Evolutionary conservation across 2,797 vertebrate species (phyloP), one percentile per base, ranked within the genome.

Genomic region (Salmo trutta): DNA sequence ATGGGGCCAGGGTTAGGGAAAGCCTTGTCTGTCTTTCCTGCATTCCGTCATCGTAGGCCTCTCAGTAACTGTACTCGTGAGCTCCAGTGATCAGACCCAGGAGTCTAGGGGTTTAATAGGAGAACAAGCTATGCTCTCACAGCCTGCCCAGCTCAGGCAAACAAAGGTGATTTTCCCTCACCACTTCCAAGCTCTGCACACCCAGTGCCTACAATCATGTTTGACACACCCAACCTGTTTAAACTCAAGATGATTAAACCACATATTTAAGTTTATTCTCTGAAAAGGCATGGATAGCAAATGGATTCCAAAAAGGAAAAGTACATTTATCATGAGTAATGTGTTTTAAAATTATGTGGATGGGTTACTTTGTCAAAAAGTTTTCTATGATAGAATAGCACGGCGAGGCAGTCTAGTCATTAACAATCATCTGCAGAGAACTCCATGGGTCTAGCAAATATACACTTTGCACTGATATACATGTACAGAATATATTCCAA

Each of bases 341-440:
- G 74, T 72, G 64, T 64, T 83, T 75, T 75, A 75, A 77, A 82
- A 75, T 71, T 52, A 83, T 64, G 75, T 59, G 54, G 69, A 77
- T 70, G 36, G 69, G 73, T 79, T 75, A 54, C 54, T 76, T 74
- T 75, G 73, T 79, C 72, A 75, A 54, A 64, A 77, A 68, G 21
- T 67, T 36, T 73, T 36, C 31, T 53, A 76, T 77, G 71, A 75
- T 79, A 83, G 78, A 74, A 74, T 53, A 62, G 59, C 71, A 64
- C 16, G 69, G 71, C 33, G 69, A 51, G 64, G 19, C 67, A 36
- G 53, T 33, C 10, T 56, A 52, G 68, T 47, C 33, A 67, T 76
- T 53, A 73, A 69, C 64, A 67, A 14, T 72, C 29, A 19, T 79
- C 52, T 59, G 56, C 54, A 75, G 52, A 33, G 51, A 72, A 72